phyloP scores from a whole-genome alignment of 2,113 vertebrate genomes.

The Caretta caretta region DNA sequence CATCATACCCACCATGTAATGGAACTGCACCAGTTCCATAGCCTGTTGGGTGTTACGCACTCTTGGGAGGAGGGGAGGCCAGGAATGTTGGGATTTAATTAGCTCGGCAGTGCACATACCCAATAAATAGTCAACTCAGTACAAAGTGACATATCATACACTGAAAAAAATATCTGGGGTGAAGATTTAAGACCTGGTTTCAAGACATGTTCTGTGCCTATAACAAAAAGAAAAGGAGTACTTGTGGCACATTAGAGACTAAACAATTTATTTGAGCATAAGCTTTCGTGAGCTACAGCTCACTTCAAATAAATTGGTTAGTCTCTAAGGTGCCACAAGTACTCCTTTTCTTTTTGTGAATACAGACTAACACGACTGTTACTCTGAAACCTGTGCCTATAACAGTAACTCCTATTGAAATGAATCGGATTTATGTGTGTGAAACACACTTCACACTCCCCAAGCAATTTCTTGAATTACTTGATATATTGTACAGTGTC shows the following conservation, averaged over 20 bases:
- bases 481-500: background rate
- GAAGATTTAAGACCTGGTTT: background rate
- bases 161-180: background rate
- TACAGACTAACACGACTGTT: too few relatives aligned
- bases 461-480: background rate
- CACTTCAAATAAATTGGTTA: too few relatives aligned
- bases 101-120: background rate
- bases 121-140: rapidly evolving
- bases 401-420: background rate
- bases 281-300: too few relatives aligned
- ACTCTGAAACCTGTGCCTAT: background rate
- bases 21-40: background rate
- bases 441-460: background rate
- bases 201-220: background rate
- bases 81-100: background rate
- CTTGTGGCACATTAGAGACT: too few relatives aligned
- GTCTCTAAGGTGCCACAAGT: too few relatives aligned
- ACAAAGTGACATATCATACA: background rate
- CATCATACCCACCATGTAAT: background rate
- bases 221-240: background rate
- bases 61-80: background rate
- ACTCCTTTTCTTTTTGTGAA: too few relatives aligned
- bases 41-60: background rate
- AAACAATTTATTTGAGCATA: too few relatives aligned
- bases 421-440: background rate